Percentiles rank a stretch among this genome's conserved stretches.
Conservation (phyloP, 2,888 invertebrate species). For the Pherbina coryleti region DNA sequence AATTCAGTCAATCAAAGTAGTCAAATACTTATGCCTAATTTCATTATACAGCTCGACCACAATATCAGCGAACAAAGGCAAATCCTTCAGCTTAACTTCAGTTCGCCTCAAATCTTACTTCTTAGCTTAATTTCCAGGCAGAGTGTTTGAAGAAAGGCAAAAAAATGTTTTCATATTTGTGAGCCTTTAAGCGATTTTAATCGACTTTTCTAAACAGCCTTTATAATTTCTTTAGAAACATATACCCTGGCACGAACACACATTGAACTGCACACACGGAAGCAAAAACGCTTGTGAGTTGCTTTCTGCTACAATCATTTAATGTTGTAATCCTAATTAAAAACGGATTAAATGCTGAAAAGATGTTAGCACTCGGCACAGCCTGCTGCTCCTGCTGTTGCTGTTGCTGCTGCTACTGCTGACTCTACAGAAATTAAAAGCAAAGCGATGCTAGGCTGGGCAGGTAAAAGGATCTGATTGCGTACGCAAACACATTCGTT, state of each 20-base stretch:
- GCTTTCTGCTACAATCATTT: constrained; percentile 5
- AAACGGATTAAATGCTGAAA: constrained; percentile 27
- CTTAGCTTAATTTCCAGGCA: too few relatives aligned
- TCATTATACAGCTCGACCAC: not conserved
- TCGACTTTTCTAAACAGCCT: not conserved
- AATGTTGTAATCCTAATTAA: constrained; percentile 34
- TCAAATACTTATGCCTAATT: not conserved
- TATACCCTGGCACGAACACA: not conserved
- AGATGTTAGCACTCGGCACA: constrained; percentile 11
- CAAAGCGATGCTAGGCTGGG: not conserved
- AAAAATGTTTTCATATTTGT: not conserved
- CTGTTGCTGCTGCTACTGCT: not conserved
- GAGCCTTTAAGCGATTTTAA: constrained; percentile 1
- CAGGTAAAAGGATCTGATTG: not conserved
- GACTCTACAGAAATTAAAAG: not conserved
- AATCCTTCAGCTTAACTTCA: too few relatives aligned
- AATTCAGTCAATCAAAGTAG: too few relatives aligned
- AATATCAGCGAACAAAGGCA: too few relatives aligned
- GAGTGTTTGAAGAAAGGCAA: not conserved
- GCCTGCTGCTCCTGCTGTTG: not conserved
- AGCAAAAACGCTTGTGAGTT: not conserved
- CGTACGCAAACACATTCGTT: not conserved
- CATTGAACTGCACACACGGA: not conserved
- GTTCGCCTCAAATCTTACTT: too few relatives aligned
- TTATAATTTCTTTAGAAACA: not conserved